Evolutionary conservation across 2,888 invertebrate species (phyloP).

Genomic region (Acanthoscelides obtectus): DNA sequence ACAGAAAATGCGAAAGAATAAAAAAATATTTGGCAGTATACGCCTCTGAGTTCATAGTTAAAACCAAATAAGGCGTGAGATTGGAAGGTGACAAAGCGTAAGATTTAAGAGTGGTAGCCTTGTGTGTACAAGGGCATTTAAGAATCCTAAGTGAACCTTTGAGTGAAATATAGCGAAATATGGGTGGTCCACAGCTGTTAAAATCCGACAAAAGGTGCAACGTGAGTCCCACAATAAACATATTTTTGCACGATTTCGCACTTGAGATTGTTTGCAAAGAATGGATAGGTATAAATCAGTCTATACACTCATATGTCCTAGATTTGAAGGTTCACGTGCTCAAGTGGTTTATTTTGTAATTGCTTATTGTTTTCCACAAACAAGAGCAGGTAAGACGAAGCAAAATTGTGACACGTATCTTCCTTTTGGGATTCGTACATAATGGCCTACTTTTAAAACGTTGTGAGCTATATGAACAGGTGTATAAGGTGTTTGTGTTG

Average conservation of each 20-base stretch:
- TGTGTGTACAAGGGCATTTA: neutral
- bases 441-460: neutral
- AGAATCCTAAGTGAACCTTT: neutral
- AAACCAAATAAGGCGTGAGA: neutral
- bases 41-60: neutral
- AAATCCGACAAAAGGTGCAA: neutral
- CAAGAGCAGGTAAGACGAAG: neutral
- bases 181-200: slow-evolving; percentile 3
- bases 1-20: no score
- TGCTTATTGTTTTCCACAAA: neutral
- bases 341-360: slow-evolving; percentile 2
- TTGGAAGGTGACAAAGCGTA: neutral
- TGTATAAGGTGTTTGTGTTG: no score
- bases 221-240: neutral
- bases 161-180: neutral
- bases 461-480: no score
- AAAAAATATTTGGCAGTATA: no score
- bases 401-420: neutral
- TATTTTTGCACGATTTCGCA: slow-evolving; percentile 23
- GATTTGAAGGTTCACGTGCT: neutral
- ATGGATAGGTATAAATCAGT: neutral
- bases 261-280: slow-evolving; percentile 18
- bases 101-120: neutral
- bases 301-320: neutral
- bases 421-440: no score